phyloP scores from a whole-genome alignment of 2,113 vertebrate genomes.

The Psittacara wagleri region DNA sequence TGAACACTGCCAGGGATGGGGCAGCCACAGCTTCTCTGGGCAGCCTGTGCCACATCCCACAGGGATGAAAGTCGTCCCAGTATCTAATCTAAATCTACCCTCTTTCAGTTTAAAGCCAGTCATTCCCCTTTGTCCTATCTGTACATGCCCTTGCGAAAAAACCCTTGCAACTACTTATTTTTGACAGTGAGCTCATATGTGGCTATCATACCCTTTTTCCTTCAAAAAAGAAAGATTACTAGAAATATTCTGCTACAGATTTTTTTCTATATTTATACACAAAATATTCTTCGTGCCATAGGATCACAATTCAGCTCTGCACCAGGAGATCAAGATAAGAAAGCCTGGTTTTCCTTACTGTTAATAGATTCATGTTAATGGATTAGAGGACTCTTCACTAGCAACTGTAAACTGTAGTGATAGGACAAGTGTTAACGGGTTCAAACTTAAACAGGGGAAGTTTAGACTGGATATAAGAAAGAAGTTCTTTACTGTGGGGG shows the following conservation, averaged over 20 bases:
- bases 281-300: neutral
- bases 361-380: neutral
- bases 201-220: neutral
- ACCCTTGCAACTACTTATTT: neutral
- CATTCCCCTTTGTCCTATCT: too few relatives aligned
- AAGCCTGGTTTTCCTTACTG: slow-evolving; percentile 14
- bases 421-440: neutral
- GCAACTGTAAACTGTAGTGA: neutral
- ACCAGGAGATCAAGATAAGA: neutral
- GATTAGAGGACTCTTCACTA: neutral
- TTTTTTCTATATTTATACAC: slow-evolving; percentile 20
- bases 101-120: too few relatives aligned
- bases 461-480: neutral
- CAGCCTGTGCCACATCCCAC: too few relatives aligned
- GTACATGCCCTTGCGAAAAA: too few relatives aligned
- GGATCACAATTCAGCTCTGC: neutral
- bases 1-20: too few relatives aligned
- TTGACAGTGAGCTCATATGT: neutral
- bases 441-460: neutral
- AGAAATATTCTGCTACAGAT: slow-evolving; percentile 14
- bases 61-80: too few relatives aligned
- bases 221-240: neutral
- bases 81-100: too few relatives aligned
- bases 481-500: too few relatives aligned
- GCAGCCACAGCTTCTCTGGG: too few relatives aligned